phyloP scores from a whole-genome alignment of 2,888 invertebrate species.

The Vesta saturnalis region DNA sequence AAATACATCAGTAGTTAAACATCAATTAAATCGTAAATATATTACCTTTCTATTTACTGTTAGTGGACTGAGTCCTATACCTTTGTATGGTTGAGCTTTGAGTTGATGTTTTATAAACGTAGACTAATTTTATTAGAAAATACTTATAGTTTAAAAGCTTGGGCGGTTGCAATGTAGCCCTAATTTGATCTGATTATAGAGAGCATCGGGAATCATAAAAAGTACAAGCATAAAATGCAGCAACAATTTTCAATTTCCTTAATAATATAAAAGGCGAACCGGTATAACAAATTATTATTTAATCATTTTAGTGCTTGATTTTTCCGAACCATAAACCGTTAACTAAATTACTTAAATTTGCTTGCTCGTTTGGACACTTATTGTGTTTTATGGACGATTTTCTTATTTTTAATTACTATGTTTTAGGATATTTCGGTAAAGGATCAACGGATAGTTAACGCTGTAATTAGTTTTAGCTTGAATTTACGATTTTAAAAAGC shows the following conservation, averaged over 20 bases:
- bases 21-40: no score
- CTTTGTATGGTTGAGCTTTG: conserved; percentile 30
- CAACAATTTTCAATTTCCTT: conserved; percentile 23
- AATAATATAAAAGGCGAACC: conserved; percentile 2
- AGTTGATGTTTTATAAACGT: conserved; percentile 39
- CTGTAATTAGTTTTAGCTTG: not conserved
- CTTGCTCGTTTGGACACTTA: conserved; percentile 6
- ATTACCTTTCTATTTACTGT: no score
- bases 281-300: conserved; percentile 14
- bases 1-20: no score
- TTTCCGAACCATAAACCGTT: not conserved
- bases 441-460: conserved; percentile 2
- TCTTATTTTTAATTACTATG: conserved; percentile 5
- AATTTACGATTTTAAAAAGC: not conserved
- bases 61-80: conserved; percentile 37
- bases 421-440: conserved; percentile 13
- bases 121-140: conserved; percentile 41
- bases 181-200: conserved; percentile 35
- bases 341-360: conserved; percentile 20
- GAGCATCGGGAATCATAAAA: conserved; percentile 25
- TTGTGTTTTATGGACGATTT: conserved; percentile 11
- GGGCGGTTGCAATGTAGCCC: conserved; percentile 32
- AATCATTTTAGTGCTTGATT: conserved; percentile 12
- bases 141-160: conserved; percentile 43
- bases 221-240: not conserved